Conservation (phyloP, 2,888 invertebrate species). For the Papilio demoleus region DNA sequence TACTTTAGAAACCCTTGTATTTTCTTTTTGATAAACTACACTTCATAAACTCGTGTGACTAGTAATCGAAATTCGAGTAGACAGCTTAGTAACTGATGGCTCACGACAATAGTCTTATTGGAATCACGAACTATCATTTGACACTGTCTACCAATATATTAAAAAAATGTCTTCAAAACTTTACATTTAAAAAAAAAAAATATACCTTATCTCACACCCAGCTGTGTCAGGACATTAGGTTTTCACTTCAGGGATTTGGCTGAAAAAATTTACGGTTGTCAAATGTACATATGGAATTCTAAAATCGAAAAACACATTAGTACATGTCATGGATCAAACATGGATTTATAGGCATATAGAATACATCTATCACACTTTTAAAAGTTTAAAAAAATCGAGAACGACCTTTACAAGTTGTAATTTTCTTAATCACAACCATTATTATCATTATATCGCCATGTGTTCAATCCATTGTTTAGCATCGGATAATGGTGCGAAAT, state of each 20-base stretch:
- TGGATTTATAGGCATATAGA: too few relatives aligned
- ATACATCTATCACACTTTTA: not conserved
- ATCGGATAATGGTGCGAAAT: not conserved
- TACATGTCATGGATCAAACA: too few relatives aligned
- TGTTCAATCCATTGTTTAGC: slow-evolving; percentile 5
- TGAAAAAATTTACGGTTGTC: too few relatives aligned
- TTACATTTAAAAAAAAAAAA: too few relatives aligned
- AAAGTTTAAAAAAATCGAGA: not conserved
- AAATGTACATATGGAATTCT: too few relatives aligned
- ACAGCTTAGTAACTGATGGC: not conserved
- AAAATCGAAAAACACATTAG: too few relatives aligned
- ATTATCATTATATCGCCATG: slow-evolving; percentile 2
- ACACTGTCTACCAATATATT: too few relatives aligned
- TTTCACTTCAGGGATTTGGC: too few relatives aligned
- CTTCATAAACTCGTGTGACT: not conserved
- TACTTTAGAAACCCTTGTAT: slow-evolving; percentile 16
- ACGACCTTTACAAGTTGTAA: not conserved
- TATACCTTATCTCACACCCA: too few relatives aligned
- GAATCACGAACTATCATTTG: too few relatives aligned
- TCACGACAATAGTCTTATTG: not conserved
- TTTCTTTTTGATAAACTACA: slow-evolving; percentile 8
- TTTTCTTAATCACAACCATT: slow-evolving; percentile 1
- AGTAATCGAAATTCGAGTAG: not conserved
- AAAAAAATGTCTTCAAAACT: too few relatives aligned
- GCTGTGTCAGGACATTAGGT: too few relatives aligned